phyloP scores from a whole-genome alignment of 2,113 vertebrate species.

The Megaceryle torquata region DNA sequence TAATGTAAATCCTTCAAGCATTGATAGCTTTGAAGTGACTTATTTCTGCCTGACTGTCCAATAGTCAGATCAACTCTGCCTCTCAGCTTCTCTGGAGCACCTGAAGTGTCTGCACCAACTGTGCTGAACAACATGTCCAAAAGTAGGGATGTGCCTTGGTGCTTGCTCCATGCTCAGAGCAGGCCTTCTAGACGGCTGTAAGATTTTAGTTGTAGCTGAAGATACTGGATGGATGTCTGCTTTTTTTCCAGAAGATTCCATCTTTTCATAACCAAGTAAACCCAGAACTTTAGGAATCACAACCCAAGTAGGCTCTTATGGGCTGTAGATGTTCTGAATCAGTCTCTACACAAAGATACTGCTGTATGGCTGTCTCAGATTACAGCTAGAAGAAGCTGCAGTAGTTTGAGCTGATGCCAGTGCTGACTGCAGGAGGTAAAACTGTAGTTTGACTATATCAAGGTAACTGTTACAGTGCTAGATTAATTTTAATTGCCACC shows the following conservation, averaged over 20 bases:
- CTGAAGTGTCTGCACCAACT: neutral
- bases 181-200: neutral
- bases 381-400: neutral
- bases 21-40: conserved; percentile 24
- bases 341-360: neutral
- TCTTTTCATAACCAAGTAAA: neutral
- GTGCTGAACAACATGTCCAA: neutral
- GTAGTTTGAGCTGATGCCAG: neutral
- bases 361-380: neutral
- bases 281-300: neutral
- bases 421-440: neutral
- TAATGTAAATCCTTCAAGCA: conserved; percentile 27
- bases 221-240: neutral
- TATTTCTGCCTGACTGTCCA: neutral
- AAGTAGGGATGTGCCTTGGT: neutral
- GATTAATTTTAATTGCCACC: neutral
- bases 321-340: neutral
- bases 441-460: neutral
- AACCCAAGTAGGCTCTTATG: neutral
- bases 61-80: neutral
- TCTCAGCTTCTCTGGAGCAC: neutral
- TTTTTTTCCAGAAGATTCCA: neutral
- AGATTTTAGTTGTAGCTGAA: neutral
- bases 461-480: neutral
- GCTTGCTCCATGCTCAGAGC: neutral